Evolutionary conservation across 2,888 invertebrate genomes (phyloP).

Genomic region (Amiota mariae): DNA sequence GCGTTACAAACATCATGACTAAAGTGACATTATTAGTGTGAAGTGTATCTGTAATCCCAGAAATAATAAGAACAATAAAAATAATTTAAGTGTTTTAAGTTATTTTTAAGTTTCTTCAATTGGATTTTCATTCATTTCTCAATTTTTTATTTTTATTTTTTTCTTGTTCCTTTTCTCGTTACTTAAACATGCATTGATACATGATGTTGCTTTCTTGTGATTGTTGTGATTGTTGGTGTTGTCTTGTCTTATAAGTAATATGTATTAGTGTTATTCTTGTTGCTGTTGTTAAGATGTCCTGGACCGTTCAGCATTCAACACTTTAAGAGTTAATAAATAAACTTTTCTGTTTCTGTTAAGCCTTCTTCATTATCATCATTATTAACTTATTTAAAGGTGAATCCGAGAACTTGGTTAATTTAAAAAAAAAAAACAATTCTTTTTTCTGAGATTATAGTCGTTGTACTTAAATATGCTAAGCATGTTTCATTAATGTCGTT

Average conservation of each 20-base stretch:
- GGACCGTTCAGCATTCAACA: no score
- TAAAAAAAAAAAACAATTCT: background rate
- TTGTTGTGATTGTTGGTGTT: constrained; percentile 45
- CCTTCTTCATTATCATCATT: no score
- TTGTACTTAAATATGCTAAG: constrained; percentile 58
- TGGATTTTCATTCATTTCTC: constrained; percentile 31
- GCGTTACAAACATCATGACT: no score
- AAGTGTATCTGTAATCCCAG: no score
- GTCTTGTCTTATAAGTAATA: no score
- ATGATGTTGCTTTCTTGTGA: constrained; percentile 53
- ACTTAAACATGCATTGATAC: constrained; percentile 72
- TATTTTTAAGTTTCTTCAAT: background rate
- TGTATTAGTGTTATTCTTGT: no score
- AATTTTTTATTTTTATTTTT: background rate
- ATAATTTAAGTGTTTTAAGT: background rate
- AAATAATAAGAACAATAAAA: no score
- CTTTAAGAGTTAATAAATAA: no score
- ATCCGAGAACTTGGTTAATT: background rate
- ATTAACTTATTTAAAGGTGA: no score
- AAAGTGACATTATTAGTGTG: no score
- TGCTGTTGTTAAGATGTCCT: background rate
- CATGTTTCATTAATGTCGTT: constrained; percentile 67
- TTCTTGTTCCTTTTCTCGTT: constrained; percentile 53
- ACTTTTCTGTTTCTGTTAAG: no score
- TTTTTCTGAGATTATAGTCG: background rate